These are phyloP conservation scores for Poeciliopsis retropinna DNA, from an alignment of 2,113 vertebrate species.

Conservation along the genomic window DNA sequence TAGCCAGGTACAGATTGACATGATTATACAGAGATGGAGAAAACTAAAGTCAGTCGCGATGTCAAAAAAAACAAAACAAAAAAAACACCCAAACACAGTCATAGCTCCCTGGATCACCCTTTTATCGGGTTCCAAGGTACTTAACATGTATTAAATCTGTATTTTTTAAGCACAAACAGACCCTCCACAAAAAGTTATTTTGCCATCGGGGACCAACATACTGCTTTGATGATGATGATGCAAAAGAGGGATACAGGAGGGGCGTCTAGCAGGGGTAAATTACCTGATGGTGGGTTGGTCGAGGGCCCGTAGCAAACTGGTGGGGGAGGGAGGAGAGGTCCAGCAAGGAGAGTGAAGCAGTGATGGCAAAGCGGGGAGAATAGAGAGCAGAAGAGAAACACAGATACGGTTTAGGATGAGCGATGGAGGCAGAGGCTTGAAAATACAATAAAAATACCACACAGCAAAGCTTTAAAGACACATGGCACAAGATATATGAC, in stretches of 20 bases:
- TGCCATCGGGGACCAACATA: conserved; percentile 44
- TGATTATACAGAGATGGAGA: not conserved
- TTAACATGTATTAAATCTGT: conserved; percentile 31
- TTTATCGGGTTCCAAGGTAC: conserved; percentile 29
- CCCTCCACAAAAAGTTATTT: conserved; percentile 20
- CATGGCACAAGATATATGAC: conserved; percentile 13
- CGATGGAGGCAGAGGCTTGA: conserved; percentile 60
- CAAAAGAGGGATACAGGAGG: conserved; percentile 52
- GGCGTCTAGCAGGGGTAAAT: conserved; percentile 75
- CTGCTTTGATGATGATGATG: conserved; percentile 56
- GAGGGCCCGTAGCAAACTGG: conserved; percentile 98
- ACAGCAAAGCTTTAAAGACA: conserved; percentile 38
- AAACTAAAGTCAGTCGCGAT: not conserved
- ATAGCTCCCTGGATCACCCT: conserved; percentile 1
- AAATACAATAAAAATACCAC: conserved; percentile 49
- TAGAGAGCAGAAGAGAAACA: conserved; percentile 64
- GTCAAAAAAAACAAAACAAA: not conserved
- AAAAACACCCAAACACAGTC: not conserved
- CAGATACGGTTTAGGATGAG: conserved; percentile 73
- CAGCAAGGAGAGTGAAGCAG: conserved; percentile 91
- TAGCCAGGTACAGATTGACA: not conserved
- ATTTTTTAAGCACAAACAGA: conserved; percentile 33
- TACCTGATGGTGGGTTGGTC: conserved; percentile 99
- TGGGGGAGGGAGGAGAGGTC: conserved; percentile 84
- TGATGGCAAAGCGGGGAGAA: conserved; percentile 83